These are phyloP conservation scores for Helicoverpa zea DNA, from an alignment of 1,140 invertebrate species.

Conservation along the genomic window DNA sequence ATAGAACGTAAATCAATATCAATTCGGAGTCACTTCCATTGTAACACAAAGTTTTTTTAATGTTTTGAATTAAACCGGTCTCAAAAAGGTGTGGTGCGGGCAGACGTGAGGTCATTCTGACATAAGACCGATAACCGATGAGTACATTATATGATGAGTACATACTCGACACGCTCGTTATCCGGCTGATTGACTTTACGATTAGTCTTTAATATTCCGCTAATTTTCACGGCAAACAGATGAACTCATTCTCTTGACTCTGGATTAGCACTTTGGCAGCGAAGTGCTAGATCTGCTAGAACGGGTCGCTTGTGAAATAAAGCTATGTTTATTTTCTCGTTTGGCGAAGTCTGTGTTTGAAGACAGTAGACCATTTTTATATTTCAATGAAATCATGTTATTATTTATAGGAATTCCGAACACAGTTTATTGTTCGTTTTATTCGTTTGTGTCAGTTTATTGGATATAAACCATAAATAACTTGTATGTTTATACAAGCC, in stretches of 20 bases:
- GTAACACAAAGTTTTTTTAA: neutral
- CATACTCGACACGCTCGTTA: neutral
- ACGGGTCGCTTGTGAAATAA: neutral
- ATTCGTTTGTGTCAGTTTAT: no score
- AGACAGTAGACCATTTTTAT: no score
- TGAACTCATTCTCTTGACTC: neutral
- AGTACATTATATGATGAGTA: constrained; percentile 13
- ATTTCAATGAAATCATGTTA: no score
- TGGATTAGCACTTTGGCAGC: neutral
- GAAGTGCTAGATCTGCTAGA: neutral
- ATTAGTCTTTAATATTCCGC: constrained; percentile 22
- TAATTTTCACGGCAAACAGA: neutral
- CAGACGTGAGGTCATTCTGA: constrained; percentile 27
- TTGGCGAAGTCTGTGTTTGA: no score
- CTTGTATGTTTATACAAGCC: no score
- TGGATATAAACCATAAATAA: no score
- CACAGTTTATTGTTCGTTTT: no score
- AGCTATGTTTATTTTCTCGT: no score
- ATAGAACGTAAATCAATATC: neutral
- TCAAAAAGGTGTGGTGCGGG: constrained; percentile 16
- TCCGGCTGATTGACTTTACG: constrained; percentile 8
- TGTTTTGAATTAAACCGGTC: constrained; percentile 29
- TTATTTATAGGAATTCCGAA: no score
- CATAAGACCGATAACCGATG: constrained; percentile 30
- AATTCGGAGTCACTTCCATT: neutral